Base-by-base conservation (phyloP, 2,888 invertebrate genomes). In the Cantharis nigra region DNA sequence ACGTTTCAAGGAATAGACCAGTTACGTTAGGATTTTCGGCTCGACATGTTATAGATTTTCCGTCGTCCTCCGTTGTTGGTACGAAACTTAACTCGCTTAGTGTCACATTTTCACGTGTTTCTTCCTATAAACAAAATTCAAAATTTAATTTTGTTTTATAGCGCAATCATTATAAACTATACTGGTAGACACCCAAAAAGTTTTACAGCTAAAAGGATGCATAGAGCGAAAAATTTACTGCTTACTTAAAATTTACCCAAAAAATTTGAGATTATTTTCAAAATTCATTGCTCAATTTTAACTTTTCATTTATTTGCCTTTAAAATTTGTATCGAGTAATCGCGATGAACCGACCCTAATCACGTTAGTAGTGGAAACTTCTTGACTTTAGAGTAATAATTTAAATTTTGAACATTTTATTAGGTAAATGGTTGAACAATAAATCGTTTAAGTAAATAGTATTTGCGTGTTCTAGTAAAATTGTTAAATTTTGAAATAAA, bases 21-120 rank as follows among this genome's bases (percentile, higher is more conserved):
- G 95, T 95, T 84, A 96, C 95, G 91, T 95, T 95, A 80, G 96
- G 96, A 91, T 97, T 97, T 90, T 97, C 96, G 10, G 96, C 95
- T 85, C 96, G 92, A 89, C 97, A 97, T 79, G 94, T 95, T 90
- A 97, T 93, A 84, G 93, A 92, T 90, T 96, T 96, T 84, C 95
- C 96, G 90, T 97, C 95, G 89, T 97, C 97, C 86, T 96, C 96
- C 83, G 95, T 93, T 76, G 95, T 94, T 76, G 97, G 97, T 85
- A 95, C 94, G 90, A 97, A 96, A 89, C 94, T 95, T 89, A 97
- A 91, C 88, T 94, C 94, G 86, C 96, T 96, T 86, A 94, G 92
- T 81, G 96, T 96, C 84, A 94, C 91, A 89, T 96, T 96, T 86
- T 95, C 95, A 49, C 93, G 91, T 80, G 93, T 91, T 87, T 95